phyloP scores from a whole-genome alignment of 2,797 vertebrate species.

The Tinamus major region DNA sequence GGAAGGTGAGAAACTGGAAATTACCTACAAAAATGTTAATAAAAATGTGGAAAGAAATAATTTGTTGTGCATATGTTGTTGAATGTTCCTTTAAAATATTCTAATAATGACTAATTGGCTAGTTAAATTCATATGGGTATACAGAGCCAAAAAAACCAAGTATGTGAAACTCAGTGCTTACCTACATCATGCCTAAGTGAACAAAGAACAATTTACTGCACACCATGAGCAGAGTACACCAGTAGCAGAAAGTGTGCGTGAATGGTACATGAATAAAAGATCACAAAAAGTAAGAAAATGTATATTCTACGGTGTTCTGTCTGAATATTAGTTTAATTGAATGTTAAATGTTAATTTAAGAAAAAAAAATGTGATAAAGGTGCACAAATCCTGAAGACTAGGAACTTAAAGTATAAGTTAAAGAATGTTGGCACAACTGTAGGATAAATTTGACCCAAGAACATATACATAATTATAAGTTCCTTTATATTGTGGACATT shows the following conservation, averaged over 20 bases:
- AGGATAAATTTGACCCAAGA: constrained; percentile 37
- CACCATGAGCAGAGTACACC: neutral
- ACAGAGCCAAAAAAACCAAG: constrained; percentile 52
- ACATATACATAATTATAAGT: constrained; percentile 26
- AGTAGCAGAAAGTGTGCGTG: constrained; percentile 28
- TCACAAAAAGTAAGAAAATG: constrained; percentile 20
- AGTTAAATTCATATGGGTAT: constrained; percentile 66
- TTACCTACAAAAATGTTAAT: constrained; percentile 71
- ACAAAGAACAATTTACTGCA: constrained; percentile 47
- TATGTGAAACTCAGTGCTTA: constrained; percentile 63
- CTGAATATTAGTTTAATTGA: constrained; percentile 53
- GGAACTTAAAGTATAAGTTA: neutral
- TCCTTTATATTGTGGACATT: constrained; percentile 32
- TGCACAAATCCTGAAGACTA: constrained; percentile 35
- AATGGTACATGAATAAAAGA: constrained; percentile 35
- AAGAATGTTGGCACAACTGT: constrained; percentile 14
- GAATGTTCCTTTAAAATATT: constrained; percentile 74
- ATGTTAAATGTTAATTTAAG: constrained; percentile 53
- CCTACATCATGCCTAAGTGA: constrained; percentile 31
- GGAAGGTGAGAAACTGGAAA: constrained; percentile 71
- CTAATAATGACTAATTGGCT: constrained; percentile 72
- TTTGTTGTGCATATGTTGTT: constrained; percentile 73
- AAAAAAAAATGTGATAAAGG: neutral
- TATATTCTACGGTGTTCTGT: neutral
- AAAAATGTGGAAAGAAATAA: constrained; percentile 74